phyloP scores from a whole-genome alignment of 2,113 vertebrate species.

The Centrocercus urophasianus region DNA sequence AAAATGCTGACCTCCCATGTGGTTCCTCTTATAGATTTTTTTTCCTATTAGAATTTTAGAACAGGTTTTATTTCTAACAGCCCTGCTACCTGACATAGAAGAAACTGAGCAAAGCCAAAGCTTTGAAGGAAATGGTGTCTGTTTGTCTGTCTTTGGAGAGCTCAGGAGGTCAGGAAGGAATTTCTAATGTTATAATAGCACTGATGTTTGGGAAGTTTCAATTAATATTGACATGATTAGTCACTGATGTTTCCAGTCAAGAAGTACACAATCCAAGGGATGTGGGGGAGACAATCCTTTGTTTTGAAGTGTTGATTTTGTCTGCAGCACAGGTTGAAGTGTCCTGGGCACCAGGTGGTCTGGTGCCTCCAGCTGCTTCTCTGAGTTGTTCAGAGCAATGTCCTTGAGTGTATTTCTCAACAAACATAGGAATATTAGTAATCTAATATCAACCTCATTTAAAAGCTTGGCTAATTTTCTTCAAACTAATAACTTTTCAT shows the following conservation, averaged over 20 bases:
- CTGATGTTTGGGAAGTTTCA: background rate
- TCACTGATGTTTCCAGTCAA: background rate
- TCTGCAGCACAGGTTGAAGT: too few relatives aligned
- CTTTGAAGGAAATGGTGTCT: background rate
- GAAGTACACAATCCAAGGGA: background rate
- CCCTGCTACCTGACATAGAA: background rate
- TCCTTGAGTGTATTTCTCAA: background rate
- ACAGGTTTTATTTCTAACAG: background rate
- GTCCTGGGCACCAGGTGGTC: background rate
- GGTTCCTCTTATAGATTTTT: background rate
- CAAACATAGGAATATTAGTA: background rate
- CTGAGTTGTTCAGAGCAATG: background rate
- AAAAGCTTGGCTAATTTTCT: background rate
- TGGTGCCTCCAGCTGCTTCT: background rate
- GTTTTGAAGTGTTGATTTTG: background rate
- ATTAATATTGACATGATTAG: background rate
- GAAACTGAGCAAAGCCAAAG: background rate
- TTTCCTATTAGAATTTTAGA: background rate
- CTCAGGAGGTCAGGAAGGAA: too few relatives aligned
- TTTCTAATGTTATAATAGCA: background rate
- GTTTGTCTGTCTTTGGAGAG: fast-evolving
- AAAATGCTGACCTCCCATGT: background rate
- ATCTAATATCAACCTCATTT: background rate
- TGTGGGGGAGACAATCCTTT: background rate
- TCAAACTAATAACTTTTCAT: background rate